phyloP scores from a whole-genome alignment of 2,888 invertebrate genomes.

The Hypena proboscidalis region DNA sequence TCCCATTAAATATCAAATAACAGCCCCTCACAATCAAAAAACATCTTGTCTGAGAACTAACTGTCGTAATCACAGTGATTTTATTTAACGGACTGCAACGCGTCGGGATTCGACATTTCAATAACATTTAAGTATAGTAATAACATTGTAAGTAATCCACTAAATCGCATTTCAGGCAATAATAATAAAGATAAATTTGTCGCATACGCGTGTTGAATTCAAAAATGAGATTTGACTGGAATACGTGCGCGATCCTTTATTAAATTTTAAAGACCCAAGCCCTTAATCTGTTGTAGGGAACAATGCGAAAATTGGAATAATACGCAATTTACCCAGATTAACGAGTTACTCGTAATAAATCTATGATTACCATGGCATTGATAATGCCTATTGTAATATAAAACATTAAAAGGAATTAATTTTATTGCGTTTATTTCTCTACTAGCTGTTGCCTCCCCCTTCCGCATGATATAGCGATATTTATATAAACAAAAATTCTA shows the following conservation, averaged over 20 bases:
- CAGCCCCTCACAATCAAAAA: slow-evolving; percentile 13
- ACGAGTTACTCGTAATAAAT: neutral
- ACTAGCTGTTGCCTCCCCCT: too few relatives aligned
- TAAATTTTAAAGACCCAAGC: slow-evolving; percentile 50
- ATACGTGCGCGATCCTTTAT: slow-evolving; percentile 51
- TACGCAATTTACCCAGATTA: slow-evolving; percentile 1
- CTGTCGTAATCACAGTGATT: slow-evolving; percentile 32
- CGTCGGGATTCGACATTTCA: slow-evolving; percentile 59
- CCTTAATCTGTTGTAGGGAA: neutral
- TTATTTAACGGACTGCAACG: slow-evolving; percentile 48
- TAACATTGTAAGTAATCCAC: slow-evolving; percentile 65
- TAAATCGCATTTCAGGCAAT: slow-evolving; percentile 67
- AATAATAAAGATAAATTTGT: slow-evolving; percentile 74
- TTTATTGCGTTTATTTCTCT: too few relatives aligned
- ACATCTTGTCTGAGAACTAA: slow-evolving; percentile 30
- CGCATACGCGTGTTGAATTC: slow-evolving; percentile 67
- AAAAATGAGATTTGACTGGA: slow-evolving; percentile 53
- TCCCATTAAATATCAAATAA: slow-evolving; percentile 15
- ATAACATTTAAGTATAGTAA: slow-evolving; percentile 62
- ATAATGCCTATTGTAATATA: too few relatives aligned
- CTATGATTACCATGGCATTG: too few relatives aligned
- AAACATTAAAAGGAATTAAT: too few relatives aligned
- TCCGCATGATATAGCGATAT: too few relatives aligned
- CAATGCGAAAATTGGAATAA: slow-evolving; percentile 4
- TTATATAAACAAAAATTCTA: too few relatives aligned